phyloP scores from a whole-genome alignment of 2,113 vertebrate genomes.

The Edolisoma coerulescens region DNA sequence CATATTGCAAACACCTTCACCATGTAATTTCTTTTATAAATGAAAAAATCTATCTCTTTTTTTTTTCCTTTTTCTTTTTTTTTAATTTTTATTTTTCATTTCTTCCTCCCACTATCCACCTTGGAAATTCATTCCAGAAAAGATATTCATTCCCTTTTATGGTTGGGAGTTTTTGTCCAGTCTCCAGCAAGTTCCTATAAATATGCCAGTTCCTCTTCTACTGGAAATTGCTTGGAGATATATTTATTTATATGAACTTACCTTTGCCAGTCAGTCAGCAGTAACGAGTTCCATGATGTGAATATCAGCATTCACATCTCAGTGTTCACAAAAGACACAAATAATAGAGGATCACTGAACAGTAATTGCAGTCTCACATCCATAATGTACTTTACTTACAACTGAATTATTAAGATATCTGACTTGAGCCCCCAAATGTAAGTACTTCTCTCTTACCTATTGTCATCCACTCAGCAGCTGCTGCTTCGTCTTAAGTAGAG shows the following conservation, averaged over 20 bases:
- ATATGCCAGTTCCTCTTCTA: not conserved
- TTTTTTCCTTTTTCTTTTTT: rapidly evolving
- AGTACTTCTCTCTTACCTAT: not conserved
- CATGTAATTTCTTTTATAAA: not conserved
- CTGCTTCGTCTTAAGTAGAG: not conserved
- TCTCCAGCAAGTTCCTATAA: not conserved
- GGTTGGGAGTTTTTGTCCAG: not conserved
- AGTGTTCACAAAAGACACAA: not conserved
- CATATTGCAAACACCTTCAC: not conserved
- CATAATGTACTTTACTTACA: not conserved
- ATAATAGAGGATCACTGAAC: not conserved
- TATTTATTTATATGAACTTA: not conserved
- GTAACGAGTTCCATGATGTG: not conserved
- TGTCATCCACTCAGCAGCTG: not conserved
- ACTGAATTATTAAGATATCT: not conserved
- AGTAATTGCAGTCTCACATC: not conserved
- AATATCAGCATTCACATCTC: not conserved
- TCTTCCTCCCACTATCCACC: rapidly evolving
- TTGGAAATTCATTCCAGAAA: not conserved
- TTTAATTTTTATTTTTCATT: not conserved
- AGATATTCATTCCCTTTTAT: not conserved
- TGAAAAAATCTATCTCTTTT: not conserved
- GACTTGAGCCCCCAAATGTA: not conserved
- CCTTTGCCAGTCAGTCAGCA: not conserved
- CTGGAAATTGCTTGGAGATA: not conserved